Base-by-base conservation (phyloP, 2,888 invertebrate genomes). In the Listrodromus nycthemerus region DNA sequence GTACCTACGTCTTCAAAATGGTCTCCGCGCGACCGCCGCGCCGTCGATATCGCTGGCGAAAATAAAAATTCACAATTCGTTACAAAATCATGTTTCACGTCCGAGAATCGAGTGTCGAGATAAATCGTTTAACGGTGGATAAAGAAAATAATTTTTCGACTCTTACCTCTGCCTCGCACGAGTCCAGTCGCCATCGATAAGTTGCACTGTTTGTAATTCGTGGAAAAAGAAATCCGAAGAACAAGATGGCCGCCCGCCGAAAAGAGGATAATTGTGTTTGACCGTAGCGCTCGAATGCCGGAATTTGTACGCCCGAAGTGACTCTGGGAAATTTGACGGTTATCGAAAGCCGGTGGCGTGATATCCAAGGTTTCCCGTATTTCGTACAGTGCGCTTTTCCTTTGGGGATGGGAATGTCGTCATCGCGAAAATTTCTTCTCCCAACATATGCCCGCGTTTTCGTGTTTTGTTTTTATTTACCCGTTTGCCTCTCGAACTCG, bases 381-480 rank as follows among this genome's bases (percentile, higher is more conserved):
- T 52, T 76, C 48, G 75, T 21, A 33, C 24, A 55, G 65, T 33
- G 52, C 45, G 63, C 48, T 24, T 73, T 69, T 81, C 55, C 30
- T 78, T 76, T 45, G 33, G 69, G 66, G 63, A 55, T 70, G 45
- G 74, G 70, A 77, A 76, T 78, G 82, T 71, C 80, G 66, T 81
- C 83, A 84, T 84, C 75, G 79, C 79, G 82, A 67, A 75, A 75
- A 77, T 16, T 21, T 73, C 69, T 52, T 21, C 70, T 69, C 27
- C 52, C 30, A 19, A 55, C 27, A 13, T 37, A 30, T 30, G 13
- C 21, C 19, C n/a, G 24, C 71, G 52, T 27, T 79, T 30, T 73
- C 67, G 41, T 69, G 45, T 8, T 71, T 58, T 19, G 16, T 37
- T 58, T 70, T 75, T 69, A 37, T 74, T 33, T 33, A 8, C 33